Evolutionary conservation across 1,140 invertebrate species (phyloP), one percentile per base, ranked within the genome.

Genomic region (Scaptomyza graminum): DNA sequence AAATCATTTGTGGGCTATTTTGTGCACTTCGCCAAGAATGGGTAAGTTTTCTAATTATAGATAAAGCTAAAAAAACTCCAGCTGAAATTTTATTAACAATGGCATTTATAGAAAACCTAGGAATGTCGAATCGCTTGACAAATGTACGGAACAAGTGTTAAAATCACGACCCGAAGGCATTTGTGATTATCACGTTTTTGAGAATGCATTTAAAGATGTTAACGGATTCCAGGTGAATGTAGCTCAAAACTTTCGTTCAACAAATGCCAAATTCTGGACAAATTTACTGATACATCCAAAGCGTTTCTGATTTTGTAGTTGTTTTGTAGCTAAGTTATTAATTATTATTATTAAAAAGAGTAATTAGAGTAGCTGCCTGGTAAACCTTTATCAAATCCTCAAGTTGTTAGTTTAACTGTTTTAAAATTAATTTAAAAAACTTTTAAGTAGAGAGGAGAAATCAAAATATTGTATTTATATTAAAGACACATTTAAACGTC

Each of bases 161-260:
- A 37, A 76, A 50, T 72, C 70, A 43, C 65, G 81, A 22, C 59
- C 80, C 49, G 71, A 64, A 1, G 67, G 74, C 2, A 80, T 91
- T 55, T 91, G 90, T 57, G 90, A 91, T 63, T 87, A 91, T 72
- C 80, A 82, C 13, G 69, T 76, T 31, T 89, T 91, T 62, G 37
- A 28, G 25, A 91, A 91, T 65, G 54, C 43, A 8, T 22, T 44
- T 12, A 28, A 11, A 13, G 16, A 69, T 22, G n/a, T 16, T 1
- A 37, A 64, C 5, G 51, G 31, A 16, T 72, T 77, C 11, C 28
- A 62, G 25, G 37, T 75, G 6, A 51, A 66, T 12, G 64, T 79
- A 6, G 67, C 55, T 5, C 70, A 74, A 41, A 51, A 50, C 9
- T 90, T 79, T 41, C 76, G 56, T 13, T 50, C 70, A 1, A 7